Conservation (phyloP, 2,113 vertebrate species). For the Dendropsophus ebraccatus region DNA sequence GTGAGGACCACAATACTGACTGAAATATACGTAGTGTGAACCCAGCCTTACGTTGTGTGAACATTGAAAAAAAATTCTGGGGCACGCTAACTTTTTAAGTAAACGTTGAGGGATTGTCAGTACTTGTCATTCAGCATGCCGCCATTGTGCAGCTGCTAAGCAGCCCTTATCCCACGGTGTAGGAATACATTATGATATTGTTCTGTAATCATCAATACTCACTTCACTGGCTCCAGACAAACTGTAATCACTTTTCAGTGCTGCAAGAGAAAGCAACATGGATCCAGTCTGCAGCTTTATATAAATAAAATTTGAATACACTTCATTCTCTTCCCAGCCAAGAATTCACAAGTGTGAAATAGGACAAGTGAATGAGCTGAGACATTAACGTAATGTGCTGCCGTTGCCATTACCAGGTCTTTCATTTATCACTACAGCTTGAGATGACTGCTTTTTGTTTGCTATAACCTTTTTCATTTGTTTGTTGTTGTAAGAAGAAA, state of each 20-base stretch:
- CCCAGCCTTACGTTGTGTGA: too few relatives aligned
- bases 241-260: conserved; percentile 40
- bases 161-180: background rate
- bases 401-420: conserved; percentile 22
- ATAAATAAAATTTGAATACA: conserved; percentile 53
- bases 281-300: conserved; percentile 37
- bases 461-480: background rate
- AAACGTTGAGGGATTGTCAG: background rate
- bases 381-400: conserved; percentile 54
- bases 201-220: conserved; percentile 30
- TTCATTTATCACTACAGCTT: conserved; percentile 27
- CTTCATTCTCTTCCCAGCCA: conserved; percentile 47
- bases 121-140: too few relatives aligned
- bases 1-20: too few relatives aligned
- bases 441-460: conserved; percentile 44
- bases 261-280: conserved; percentile 42
- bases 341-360: conserved; percentile 55
- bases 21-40: too few relatives aligned
- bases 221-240: conserved; percentile 35
- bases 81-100: background rate
- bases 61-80: too few relatives aligned
- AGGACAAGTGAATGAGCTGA: conserved; percentile 56
- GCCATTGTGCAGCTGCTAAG: background rate
- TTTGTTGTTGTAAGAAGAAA: conserved; percentile 7
- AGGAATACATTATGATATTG: conserved; percentile 30